Conservation (phyloP, 2,797 vertebrate species). For the Dicrostonyx torquatus region DNA sequence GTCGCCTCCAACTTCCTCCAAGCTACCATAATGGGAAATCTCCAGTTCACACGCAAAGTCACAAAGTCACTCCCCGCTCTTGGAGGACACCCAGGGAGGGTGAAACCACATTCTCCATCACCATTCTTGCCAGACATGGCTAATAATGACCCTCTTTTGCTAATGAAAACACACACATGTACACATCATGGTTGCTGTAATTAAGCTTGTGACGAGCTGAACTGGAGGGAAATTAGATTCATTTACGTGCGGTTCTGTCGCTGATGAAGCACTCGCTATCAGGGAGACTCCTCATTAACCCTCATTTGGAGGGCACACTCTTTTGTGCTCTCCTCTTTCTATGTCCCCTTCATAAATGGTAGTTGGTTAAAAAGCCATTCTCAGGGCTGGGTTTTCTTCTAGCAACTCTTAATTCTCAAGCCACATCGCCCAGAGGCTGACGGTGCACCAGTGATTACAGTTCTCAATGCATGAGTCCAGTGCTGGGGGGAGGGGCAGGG, state of each 20-base stretch:
- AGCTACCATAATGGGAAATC: slow-evolving; percentile 83
- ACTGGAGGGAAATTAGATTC: slow-evolving; percentile 94
- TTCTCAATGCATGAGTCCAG: background rate
- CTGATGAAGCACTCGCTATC: slow-evolving; percentile 88
- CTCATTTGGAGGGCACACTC: slow-evolving; percentile 89
- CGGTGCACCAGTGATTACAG: slow-evolving; percentile 31
- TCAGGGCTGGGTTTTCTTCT: slow-evolving; percentile 34
- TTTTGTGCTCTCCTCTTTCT: slow-evolving; percentile 80
- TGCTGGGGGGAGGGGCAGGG: accelerated
- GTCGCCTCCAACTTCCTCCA: slow-evolving; percentile 77
- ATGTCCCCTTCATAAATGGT: slow-evolving; percentile 75
- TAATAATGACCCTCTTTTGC: slow-evolving; percentile 84
- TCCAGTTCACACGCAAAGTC: slow-evolving; percentile 76
- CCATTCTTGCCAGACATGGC: slow-evolving; percentile 79
- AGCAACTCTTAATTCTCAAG: background rate
- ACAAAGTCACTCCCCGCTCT: slow-evolving; percentile 80
- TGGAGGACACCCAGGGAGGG: slow-evolving; percentile 83
- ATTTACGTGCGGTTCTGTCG: slow-evolving; percentile 92
- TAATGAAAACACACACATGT: slow-evolving; percentile 85
- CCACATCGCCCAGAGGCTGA: slow-evolving; percentile 56
- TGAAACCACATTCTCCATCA: slow-evolving; percentile 76
- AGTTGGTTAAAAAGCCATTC: slow-evolving; percentile 80
- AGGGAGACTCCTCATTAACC: slow-evolving; percentile 94
- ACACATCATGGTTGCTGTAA: slow-evolving; percentile 90
- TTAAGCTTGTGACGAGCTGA: slow-evolving; percentile 91